Percentiles rank a stretch among this genome's conserved stretches.
phyloP scores from a whole-genome alignment of 2,797 vertebrate genomes.

The Potorous gilbertii region DNA sequence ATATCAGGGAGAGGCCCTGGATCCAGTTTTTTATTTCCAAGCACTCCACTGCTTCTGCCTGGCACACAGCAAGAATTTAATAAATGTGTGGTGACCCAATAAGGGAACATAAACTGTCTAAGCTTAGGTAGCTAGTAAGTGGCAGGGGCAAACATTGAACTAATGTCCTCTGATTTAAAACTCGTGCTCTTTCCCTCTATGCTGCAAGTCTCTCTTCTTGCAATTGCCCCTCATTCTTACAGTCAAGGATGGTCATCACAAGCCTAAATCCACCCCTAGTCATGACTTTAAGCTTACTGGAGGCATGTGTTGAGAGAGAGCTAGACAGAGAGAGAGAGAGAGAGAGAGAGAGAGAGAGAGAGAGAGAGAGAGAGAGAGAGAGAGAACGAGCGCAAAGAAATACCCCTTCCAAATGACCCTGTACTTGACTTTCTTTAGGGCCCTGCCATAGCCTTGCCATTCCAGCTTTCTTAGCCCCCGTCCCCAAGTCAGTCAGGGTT shows the following conservation, averaged over 20 bases:
- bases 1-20: background rate
- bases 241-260: background rate
- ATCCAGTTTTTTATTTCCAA: background rate
- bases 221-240: background rate
- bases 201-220: background rate
- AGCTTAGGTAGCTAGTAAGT: background rate
- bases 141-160: background rate
- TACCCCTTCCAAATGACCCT: background rate
- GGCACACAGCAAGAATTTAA: background rate
- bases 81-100: background rate
- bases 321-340: too few species aligned
- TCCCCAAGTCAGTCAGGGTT: background rate
- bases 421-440: background rate
- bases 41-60: background rate
- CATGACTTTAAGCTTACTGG: background rate
- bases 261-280: background rate
- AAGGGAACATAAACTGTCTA: background rate
- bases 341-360: too few species aligned
- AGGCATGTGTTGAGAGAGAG: background rate
- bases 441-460: background rate
- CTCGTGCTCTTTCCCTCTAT: background rate
- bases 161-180: background rate
- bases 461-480: accelerated
- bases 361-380: too few species aligned
- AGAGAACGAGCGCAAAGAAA: background rate